phyloP scores from a whole-genome alignment of 64 coral and sea anemone genomes.

The Montipora efflorescens region DNA sequence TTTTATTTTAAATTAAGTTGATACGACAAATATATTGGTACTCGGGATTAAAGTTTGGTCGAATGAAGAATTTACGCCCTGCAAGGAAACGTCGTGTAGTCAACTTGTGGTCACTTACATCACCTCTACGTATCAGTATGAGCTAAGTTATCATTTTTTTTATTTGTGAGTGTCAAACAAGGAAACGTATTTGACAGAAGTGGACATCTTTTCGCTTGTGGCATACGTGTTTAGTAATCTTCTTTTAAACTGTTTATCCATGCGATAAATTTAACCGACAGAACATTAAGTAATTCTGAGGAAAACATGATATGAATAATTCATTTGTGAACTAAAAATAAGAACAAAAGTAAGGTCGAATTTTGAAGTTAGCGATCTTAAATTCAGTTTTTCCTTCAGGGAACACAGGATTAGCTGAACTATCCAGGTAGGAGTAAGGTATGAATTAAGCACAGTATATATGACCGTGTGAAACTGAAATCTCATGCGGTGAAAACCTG shows the following conservation, averaged over 20 bases:
- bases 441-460: neutral
- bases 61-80: slow-evolving; percentile 1
- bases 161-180: neutral
- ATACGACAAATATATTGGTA: neutral
- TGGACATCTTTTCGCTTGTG: neutral
- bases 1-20: neutral
- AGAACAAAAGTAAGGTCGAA: slow-evolving; percentile 24
- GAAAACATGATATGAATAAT: slow-evolving; percentile 28
- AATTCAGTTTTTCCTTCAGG: neutral
- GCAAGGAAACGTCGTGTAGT: neutral
- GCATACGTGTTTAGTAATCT: slow-evolving; percentile 16
- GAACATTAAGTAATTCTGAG: slow-evolving; percentile 23
- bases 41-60: neutral
- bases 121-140: neutral
- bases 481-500: neutral
- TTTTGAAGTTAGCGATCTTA: neutral
- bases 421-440: neutral
- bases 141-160: neutral
- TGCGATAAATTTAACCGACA: slow-evolving; percentile 9
- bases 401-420: neutral
- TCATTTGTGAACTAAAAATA: neutral
- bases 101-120: neutral
- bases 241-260: neutral
- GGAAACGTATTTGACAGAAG: neutral
- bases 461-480: neutral